Percentiles rank a stretch among this genome's conserved stretches.
Evolutionary conservation across 2,797 vertebrate species (phyloP).

Genomic region (Cercopithecus diana): DNA sequence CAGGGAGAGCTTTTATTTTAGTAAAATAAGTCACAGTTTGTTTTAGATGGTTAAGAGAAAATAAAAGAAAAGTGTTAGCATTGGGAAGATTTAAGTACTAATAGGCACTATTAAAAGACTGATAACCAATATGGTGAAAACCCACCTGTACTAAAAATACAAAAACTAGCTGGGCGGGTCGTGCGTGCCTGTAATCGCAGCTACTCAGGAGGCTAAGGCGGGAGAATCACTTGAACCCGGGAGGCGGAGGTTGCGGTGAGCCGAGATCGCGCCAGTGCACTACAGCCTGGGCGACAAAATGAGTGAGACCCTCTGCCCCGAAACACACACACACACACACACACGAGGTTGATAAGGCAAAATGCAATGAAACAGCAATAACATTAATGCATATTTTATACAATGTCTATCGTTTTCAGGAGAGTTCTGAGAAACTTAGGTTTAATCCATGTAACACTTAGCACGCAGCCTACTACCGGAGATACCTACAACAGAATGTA

Average conservation of each 20-base stretch:
- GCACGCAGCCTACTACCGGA: neutral
- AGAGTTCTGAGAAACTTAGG: neutral
- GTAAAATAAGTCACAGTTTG: neutral
- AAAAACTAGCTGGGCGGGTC: no score
- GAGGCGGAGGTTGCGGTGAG: no score
- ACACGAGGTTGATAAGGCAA: no score
- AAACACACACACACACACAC: no score
- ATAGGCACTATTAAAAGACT: neutral
- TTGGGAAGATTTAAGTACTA: neutral
- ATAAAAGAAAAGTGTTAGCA: neutral
- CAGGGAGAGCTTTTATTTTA: neutral
- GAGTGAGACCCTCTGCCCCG: no score
- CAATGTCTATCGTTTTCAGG: neutral
- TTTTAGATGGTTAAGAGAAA: neutral
- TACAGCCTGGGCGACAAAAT: no score
- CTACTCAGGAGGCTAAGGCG: no score
- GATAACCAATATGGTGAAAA: neutral
- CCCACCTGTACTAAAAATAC: no score
- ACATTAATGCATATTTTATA: neutral
- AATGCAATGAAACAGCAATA: neutral
- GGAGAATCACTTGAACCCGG: no score
- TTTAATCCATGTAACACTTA: neutral
- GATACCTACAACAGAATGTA: neutral
- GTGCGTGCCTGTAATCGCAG: no score
- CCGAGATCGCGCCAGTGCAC: no score